phyloP scores from a whole-genome alignment of 2,113 vertebrate genomes.

The Morphnarchus princeps region DNA sequence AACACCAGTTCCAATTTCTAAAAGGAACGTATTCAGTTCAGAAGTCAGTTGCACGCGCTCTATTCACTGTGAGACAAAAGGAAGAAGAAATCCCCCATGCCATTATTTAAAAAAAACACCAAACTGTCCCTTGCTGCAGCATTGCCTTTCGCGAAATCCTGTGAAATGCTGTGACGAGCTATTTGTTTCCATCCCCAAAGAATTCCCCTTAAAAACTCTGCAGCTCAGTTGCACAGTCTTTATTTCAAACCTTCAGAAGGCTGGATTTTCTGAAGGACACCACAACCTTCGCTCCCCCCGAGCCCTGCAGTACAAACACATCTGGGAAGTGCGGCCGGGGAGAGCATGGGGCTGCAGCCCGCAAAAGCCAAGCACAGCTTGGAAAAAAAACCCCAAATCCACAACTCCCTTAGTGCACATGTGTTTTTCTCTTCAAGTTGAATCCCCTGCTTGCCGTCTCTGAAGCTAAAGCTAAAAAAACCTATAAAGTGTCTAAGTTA shows the following conservation, averaged over 20 bases:
- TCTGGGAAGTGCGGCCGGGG: neutral
- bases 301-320: neutral
- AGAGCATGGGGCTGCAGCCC: neutral
- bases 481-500: neutral
- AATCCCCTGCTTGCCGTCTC: rapidly evolving
- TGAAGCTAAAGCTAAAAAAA: neutral
- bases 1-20: neutral
- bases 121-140: neutral
- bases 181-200: constrained; percentile 22
- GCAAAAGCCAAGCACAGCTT: neutral
- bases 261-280: constrained; percentile 12
- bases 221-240: neutral
- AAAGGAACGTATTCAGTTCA: neutral
- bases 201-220: neutral
- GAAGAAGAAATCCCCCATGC: neutral
- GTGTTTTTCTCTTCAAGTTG: neutral
- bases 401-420: neutral
- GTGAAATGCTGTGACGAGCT: neutral
- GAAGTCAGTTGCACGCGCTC: neutral
- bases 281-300: rapidly evolving
- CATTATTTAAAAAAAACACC: neutral
- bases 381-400: neutral
- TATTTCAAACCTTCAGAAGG: neutral
- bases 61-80: neutral
- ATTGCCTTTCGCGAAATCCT: neutral